A percentile compares a stretch with the other conserved stretches of the same genome.
These are phyloP conservation scores for Diabrotica balteata DNA, from an alignment of 2,888 invertebrate genomes.

Conservation along the genomic window DNA sequence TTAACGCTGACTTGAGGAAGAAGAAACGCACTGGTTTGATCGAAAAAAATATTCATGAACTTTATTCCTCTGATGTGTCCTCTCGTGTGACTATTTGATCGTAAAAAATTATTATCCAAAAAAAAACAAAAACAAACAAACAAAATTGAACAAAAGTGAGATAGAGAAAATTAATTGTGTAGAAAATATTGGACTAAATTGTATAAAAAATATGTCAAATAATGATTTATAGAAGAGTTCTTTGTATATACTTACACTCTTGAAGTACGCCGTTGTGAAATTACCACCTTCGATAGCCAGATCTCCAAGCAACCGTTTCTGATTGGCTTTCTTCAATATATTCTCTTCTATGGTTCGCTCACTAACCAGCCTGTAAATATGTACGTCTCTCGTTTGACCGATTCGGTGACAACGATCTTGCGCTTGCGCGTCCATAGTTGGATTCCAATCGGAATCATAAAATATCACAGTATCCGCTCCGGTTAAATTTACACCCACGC, in stretches of 20 bases:
- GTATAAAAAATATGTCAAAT: too few relatives aligned
- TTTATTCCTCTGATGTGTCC: too few relatives aligned
- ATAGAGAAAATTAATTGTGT: too few relatives aligned
- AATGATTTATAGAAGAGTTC: too few relatives aligned
- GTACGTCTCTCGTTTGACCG: conserved; percentile 98
- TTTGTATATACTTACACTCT: conserved; percentile 68
- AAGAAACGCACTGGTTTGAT: too few relatives aligned
- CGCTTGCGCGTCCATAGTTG: conserved; percentile 98
- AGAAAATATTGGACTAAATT: too few relatives aligned
- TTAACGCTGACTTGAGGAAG: too few relatives aligned
- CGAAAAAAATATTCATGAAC: too few relatives aligned
- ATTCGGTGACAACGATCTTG: conserved; percentile 98
- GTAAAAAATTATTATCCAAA: too few relatives aligned
- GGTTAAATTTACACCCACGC: conserved; percentile 97
- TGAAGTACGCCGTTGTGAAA: conserved; percentile 97
- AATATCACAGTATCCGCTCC: conserved; percentile 99
- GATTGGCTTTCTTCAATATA: conserved; percentile 97
- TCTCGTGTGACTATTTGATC: too few relatives aligned
- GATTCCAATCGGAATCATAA: conserved; percentile 99
- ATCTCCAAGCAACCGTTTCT: conserved; percentile 94
- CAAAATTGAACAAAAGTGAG: too few relatives aligned
- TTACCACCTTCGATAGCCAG: conserved; percentile 98
- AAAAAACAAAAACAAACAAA: too few relatives aligned
- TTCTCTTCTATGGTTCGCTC: conserved; percentile 99
- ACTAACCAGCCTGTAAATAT: conserved; percentile 96